These are phyloP conservation scores for Crossaster papposus DNA, from an alignment of 53 echinoderm and acorn worm species.

Conservation along the genomic window DNA sequence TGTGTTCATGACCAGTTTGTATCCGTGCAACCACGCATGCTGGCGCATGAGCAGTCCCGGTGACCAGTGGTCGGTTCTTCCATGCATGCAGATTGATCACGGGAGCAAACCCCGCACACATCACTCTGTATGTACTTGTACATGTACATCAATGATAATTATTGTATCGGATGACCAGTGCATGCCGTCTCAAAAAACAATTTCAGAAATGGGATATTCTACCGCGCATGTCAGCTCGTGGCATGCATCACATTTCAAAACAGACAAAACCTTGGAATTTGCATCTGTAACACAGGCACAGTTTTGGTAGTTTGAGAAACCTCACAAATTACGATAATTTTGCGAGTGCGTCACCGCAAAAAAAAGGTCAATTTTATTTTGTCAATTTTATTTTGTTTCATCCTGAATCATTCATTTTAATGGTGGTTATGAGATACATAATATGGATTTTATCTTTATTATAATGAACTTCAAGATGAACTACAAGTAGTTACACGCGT, in stretches of 20 bases:
- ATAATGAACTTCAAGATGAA: too few relatives aligned
- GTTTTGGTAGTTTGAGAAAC: not conserved
- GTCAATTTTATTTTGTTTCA: too few relatives aligned
- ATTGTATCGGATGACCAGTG: not conserved
- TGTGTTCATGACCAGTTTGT: not conserved
- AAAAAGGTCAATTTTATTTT: too few relatives aligned
- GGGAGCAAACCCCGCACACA: not conserved
- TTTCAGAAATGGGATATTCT: not conserved
- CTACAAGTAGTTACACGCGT: too few relatives aligned
- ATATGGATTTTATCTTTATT: too few relatives aligned
- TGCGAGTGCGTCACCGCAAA: not conserved
- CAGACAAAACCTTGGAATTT: not conserved
- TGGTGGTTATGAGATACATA: too few relatives aligned
- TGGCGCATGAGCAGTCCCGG: not conserved
- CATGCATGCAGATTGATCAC: not conserved
- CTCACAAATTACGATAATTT: not conserved
- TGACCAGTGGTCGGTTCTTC: not conserved
- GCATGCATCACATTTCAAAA: not conserved
- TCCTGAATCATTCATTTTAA: too few relatives aligned
- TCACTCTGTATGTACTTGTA: not conserved
- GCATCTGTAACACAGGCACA: not conserved
- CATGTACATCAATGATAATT: not conserved
- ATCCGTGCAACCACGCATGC: not conserved
- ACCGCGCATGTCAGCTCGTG: not conserved
- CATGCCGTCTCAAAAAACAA: not conserved